Conservation (phyloP, 2,888 invertebrate genomes). For the Perizoma flavofasciatum region DNA sequence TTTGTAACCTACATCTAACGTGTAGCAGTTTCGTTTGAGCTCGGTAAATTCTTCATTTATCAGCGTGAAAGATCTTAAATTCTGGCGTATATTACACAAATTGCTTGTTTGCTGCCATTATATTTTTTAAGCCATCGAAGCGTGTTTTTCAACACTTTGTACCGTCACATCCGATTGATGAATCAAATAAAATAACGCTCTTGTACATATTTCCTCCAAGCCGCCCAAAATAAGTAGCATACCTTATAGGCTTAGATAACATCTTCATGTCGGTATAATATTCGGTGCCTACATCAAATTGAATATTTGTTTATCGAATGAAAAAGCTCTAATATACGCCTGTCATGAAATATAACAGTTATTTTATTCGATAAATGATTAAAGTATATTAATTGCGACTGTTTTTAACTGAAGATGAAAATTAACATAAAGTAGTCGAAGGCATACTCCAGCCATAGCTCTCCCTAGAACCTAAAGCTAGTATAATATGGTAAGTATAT, state of each 20-base stretch:
- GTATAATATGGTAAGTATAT: too few species aligned
- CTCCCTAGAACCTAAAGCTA: too few species aligned
- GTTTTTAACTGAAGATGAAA: too few species aligned
- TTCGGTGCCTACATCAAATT: too few species aligned
- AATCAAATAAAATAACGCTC: constrained; percentile 41
- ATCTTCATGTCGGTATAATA: constrained; percentile 37
- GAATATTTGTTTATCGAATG: too few species aligned
- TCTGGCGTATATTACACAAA: constrained; percentile 67
- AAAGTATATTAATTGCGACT: too few species aligned
- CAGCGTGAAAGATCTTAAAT: constrained; percentile 62
- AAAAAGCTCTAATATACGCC: too few species aligned
- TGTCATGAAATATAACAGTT: too few species aligned
- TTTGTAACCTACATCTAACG: constrained; percentile 25
- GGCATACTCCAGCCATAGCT: too few species aligned
- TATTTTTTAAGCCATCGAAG: constrained; percentile 62
- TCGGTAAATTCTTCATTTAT: constrained; percentile 56
- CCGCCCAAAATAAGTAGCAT: constrained; percentile 51
- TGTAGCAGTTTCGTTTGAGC: constrained; percentile 42
- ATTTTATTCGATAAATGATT: too few species aligned
- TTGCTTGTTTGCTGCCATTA: constrained; percentile 69
- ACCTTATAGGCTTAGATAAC: constrained; percentile 46
- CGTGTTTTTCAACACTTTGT: constrained; percentile 57
- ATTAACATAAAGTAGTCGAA: too few species aligned
- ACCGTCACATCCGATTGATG: constrained; percentile 49
- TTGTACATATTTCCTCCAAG: constrained; percentile 27